Evolutionary conservation across 2,888 invertebrate genomes (phyloP), one percentile per base, ranked within the genome.

Genomic region (Ochlodes sylvanus): DNA sequence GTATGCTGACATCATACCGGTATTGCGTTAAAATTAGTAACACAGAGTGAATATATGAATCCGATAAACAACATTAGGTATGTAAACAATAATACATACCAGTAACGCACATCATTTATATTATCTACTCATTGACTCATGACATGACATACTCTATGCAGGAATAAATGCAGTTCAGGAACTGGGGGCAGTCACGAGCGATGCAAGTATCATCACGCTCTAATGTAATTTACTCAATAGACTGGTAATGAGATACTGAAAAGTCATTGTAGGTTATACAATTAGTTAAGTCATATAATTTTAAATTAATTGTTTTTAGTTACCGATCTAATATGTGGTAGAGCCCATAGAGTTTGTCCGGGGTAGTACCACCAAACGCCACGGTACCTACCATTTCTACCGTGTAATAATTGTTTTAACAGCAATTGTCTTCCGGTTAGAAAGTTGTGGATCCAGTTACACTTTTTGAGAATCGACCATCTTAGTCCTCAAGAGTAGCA

Each of bases 161-260:
- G 72, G 78, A 75, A 75, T 76, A 58, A 69, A 77, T 78, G 72
- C 72, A 73, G 75, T 82, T 76, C 79, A 88, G 88, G 87, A 88
- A 85, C 82, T 80, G 68, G 63, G 64, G 69, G 70, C 67, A 69
- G 84, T 88, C 88, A 89, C 88, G 89, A 86, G 76, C 73, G 80
- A 77, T 79, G 77, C 78, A 79, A 69, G 70, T 69, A 77, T 77
- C 72, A 72, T 79, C 80, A 82, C 79, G 84, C 76, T 71, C 73
- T 61, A 47, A 44, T 55, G 32, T 67, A 67, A 61, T 67, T 61
- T 60, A 42, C 52, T 56, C 14, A n/a, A 54, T 65, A 58, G 52
- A 50, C 17, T n/a, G 19, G 2, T 50, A 50, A 50, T 50, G 17
- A 50, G 50, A 50, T 50, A 19, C n/a, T 50, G 15, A 17, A 47